Evolutionary conservation across 64 coral and sea anemone genomes (phyloP).

Genomic region (Acropora tenuis): DNA sequence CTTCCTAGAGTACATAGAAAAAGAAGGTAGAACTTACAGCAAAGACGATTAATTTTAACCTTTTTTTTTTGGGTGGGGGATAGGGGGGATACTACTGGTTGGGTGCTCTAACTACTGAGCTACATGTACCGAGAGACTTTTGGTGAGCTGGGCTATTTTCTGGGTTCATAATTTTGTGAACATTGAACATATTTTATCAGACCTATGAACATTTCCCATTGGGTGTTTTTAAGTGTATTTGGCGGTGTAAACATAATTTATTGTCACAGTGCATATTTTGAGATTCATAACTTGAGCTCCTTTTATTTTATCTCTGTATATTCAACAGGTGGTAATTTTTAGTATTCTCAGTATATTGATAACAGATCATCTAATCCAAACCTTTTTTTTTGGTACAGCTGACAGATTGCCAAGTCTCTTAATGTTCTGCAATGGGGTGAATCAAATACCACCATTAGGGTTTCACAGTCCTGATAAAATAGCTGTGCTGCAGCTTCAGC

Average conservation of each 20-base stretch:
- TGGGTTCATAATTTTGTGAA: too few relatives aligned
- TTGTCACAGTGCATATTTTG: background rate
- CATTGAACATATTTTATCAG: too few relatives aligned
- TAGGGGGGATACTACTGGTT: too few relatives aligned
- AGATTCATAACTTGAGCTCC: background rate
- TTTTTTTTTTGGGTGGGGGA: background rate
- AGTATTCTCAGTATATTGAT: background rate
- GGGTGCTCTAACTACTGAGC: too few relatives aligned
- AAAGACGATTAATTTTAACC: background rate
- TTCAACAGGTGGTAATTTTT: too few relatives aligned
- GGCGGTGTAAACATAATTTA: background rate
- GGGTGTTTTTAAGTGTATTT: background rate
- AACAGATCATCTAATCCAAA: slow-evolving; percentile 4
- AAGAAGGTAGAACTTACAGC: slow-evolving; percentile 43
- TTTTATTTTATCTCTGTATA: slow-evolving; percentile 10
- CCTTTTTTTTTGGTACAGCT: slow-evolving; percentile 8
- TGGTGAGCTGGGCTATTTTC: too few relatives aligned
- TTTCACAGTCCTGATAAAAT: slow-evolving; percentile 68
- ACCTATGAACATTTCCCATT: too few relatives aligned
- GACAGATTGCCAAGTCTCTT: slow-evolving; percentile 44
- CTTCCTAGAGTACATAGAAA: slow-evolving; percentile 70
- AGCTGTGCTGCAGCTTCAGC: slow-evolving; percentile 56
- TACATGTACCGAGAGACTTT: too few relatives aligned
- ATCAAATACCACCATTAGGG: slow-evolving; percentile 59
- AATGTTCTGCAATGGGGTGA: slow-evolving; percentile 69